phyloP scores from a whole-genome alignment of 1,140 invertebrate species.

The Chlorops oryzae region DNA sequence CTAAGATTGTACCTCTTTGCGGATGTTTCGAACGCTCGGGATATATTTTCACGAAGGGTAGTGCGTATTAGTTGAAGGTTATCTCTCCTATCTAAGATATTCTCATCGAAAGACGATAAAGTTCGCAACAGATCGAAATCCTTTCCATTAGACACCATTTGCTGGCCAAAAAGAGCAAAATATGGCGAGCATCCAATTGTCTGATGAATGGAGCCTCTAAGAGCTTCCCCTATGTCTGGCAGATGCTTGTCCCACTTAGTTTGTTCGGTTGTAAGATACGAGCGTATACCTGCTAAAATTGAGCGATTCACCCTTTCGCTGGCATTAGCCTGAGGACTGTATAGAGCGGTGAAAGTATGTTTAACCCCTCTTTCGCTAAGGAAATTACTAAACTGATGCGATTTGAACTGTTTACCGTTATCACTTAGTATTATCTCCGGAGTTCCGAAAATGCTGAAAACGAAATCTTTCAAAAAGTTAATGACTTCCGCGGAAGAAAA shows the following conservation, averaged over 20 bases:
- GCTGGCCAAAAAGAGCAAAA: slow-evolving; percentile 1
- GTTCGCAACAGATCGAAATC: too few relatives aligned
- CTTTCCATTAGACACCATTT: too few relatives aligned
- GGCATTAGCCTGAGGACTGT: slow-evolving; percentile 2
- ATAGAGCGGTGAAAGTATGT: neutral
- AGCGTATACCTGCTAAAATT: neutral
- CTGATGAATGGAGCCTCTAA: neutral
- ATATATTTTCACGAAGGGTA: too few relatives aligned
- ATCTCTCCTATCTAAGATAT: too few relatives aligned
- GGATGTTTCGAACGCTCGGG: too few relatives aligned
- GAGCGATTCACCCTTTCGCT: too few relatives aligned
- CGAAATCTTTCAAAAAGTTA: neutral
- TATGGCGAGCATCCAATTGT: neutral
- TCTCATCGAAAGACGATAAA: too few relatives aligned
- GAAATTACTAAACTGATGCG: neutral
- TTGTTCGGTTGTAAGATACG: neutral
- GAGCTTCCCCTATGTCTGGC: neutral
- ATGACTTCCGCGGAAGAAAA: neutral
- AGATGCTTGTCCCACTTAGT: neutral
- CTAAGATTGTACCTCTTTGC: too few relatives aligned
- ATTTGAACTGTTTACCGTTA: slow-evolving; percentile 1
- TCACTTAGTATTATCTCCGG: slow-evolving; percentile 2
- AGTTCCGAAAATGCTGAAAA: slow-evolving; percentile 1
- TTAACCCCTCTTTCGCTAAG: neutral
- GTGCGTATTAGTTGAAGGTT: too few relatives aligned